phyloP scores from a whole-genome alignment of 2,888 invertebrate genomes.

The Drosophila histrio region DNA sequence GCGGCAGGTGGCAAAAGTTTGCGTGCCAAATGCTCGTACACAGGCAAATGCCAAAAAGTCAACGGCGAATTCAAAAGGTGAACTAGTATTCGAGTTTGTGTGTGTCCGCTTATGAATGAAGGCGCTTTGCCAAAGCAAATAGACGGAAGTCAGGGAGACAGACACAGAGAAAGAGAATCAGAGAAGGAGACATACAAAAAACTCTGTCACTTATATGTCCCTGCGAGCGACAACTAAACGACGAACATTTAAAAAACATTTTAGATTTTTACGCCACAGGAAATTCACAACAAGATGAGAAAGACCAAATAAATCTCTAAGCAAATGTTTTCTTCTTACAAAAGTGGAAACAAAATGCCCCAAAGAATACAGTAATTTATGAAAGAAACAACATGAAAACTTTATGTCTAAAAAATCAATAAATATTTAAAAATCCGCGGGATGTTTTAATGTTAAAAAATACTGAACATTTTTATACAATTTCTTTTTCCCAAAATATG shows the following conservation, averaged over 20 bases:
- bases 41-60: slow-evolving; percentile 68
- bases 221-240: slow-evolving; percentile 55
- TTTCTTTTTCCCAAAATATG: too few relatives aligned
- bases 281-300: slow-evolving; percentile 58
- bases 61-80: slow-evolving; percentile 55
- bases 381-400: too few relatives aligned
- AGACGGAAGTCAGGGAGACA: slow-evolving; percentile 12
- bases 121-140: slow-evolving; percentile 24
- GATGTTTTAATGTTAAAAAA: too few relatives aligned
- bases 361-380: background rate
- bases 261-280: slow-evolving; percentile 59
- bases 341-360: slow-evolving; percentile 19
- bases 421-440: background rate
- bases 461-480: too few relatives aligned
- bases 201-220: slow-evolving; percentile 56
- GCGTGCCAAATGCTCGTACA: slow-evolving; percentile 65
- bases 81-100: slow-evolving; percentile 20
- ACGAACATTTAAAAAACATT: slow-evolving; percentile 70
- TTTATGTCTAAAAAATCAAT: background rate
- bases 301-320: slow-evolving; percentile 21
- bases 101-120: slow-evolving; percentile 10
- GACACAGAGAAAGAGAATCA: background rate
- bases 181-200: background rate
- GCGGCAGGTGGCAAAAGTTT: slow-evolving; percentile 61
- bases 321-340: slow-evolving; percentile 5